These are phyloP conservation scores for Cirrhinus molitorella DNA, from an alignment of 2,797 vertebrate species.

Conservation along the genomic window DNA sequence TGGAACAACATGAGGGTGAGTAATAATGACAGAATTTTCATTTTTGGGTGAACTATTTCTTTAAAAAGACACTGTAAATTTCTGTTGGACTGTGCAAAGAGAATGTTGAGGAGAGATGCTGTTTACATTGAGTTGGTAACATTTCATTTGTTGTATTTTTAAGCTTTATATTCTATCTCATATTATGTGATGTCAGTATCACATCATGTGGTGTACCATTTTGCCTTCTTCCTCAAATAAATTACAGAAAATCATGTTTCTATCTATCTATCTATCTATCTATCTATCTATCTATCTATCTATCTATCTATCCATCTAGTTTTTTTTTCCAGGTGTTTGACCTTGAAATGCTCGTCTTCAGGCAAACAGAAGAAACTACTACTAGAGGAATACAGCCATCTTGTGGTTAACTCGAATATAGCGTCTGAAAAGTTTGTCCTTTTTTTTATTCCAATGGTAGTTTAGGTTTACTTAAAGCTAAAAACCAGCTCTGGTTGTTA, in stretches of 20 bases:
- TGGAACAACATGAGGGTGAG: no score
- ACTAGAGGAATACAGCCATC: conserved; percentile 17
- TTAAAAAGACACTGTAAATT: neutral
- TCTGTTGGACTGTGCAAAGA: neutral
- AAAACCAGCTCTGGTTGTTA: neutral
- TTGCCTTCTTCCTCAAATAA: conserved; percentile 1
- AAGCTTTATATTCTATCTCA: neutral
- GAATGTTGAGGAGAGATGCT: neutral
- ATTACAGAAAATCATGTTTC: neutral
- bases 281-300: neutral
- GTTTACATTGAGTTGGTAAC: conserved; percentile 34
- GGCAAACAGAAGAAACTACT: neutral
- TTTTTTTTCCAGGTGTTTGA: conserved; percentile 7
- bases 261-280: neutral
- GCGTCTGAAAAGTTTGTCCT: neutral
- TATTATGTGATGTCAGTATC: neutral
- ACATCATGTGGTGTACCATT: neutral
- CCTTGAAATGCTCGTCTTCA: neutral
- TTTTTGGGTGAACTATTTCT: no score
- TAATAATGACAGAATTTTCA: no score
- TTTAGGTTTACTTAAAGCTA: neutral
- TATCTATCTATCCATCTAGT: neutral
- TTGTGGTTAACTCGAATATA: conserved; percentile 21
- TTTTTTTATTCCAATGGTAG: neutral
- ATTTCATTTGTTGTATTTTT: conserved; percentile 22